phyloP scores from a whole-genome alignment of 2,888 invertebrate genomes.

The Drosophila maculinotata region DNA sequence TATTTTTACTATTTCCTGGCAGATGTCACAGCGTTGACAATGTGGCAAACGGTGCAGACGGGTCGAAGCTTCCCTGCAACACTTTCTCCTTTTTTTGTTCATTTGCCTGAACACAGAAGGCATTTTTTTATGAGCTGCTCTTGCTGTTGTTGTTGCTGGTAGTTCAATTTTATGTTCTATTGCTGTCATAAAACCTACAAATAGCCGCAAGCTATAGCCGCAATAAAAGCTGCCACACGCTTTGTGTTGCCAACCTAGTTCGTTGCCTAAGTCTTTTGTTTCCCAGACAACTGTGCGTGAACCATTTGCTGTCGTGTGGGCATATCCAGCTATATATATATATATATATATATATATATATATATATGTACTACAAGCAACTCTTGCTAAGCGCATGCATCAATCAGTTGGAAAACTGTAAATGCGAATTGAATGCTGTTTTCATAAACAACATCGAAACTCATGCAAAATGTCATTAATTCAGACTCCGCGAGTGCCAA shows the following conservation, averaged over 20 bases:
- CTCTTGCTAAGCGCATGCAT: constrained; percentile 45
- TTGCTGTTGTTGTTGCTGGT: constrained; percentile 19
- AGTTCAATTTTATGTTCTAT: constrained; percentile 71
- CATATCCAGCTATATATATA: constrained; percentile 3
- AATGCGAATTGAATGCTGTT: constrained; percentile 76
- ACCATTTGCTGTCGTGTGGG: constrained; percentile 24
- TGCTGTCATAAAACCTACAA: constrained; percentile 58
- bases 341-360: neutral
- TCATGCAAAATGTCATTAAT: constrained; percentile 76
- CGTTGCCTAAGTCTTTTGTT: constrained; percentile 75
- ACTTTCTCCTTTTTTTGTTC: constrained; percentile 60
- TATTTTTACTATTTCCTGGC: constrained; percentile 56
- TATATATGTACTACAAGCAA: constrained; percentile 29
- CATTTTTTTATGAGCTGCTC: constrained; percentile 44
- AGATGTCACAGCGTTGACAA: constrained; percentile 56
- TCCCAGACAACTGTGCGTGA: constrained; percentile 35
- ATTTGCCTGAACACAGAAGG: constrained; percentile 42
- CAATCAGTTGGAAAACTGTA: constrained; percentile 64
- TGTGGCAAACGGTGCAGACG: constrained; percentile 24
- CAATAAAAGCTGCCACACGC: constrained; percentile 18
- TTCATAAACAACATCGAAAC: constrained; percentile 78
- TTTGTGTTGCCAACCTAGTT: constrained; percentile 45
- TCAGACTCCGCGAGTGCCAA: constrained; percentile 54
- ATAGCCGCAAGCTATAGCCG: constrained; percentile 12
- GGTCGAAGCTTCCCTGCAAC: constrained; percentile 21